phyloP scores from a whole-genome alignment of 2,888 invertebrate genomes.

The Xestobium rufovillosum region DNA sequence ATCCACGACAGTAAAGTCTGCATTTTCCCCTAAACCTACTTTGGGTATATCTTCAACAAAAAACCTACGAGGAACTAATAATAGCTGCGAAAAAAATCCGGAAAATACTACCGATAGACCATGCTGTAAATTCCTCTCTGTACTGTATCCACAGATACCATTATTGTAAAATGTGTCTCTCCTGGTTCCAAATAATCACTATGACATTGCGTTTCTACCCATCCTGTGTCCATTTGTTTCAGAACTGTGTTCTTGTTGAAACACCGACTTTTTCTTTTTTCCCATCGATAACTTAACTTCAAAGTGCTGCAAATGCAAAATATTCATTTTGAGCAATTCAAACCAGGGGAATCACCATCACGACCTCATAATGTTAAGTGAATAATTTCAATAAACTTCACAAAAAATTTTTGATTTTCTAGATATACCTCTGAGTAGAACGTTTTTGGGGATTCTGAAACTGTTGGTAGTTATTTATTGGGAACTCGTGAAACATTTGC shows the following conservation, averaged over 20 bases:
- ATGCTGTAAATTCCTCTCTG: constrained; percentile 30
- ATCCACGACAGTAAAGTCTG: constrained; percentile 16
- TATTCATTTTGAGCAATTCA: neutral
- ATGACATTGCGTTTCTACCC: constrained; percentile 29
- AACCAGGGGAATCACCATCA: too few species aligned
- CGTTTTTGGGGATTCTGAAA: too few species aligned
- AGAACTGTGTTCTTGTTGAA: constrained; percentile 4
- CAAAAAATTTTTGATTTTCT: too few species aligned
- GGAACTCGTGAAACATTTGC: too few species aligned
- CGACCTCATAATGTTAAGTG: too few species aligned
- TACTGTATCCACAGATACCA: constrained; percentile 24
- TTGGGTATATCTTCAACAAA: constrained; percentile 38
- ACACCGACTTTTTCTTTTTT: constrained; percentile 19
- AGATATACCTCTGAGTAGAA: too few species aligned
- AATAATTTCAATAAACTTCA: too few species aligned
- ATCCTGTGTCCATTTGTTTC: constrained; percentile 23
- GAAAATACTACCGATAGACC: constrained; percentile 19
- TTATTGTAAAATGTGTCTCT: constrained; percentile 32
- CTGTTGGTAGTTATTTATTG: too few species aligned
- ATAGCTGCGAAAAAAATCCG: constrained; percentile 10
- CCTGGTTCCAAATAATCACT: constrained; percentile 30
- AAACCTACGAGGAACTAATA: constrained; percentile 30
- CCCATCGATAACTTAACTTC: constrained; percentile 33
- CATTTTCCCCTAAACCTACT: constrained; percentile 28
- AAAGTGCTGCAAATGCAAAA: constrained; percentile 25